phyloP scores from a whole-genome alignment of 2,888 invertebrate genomes.

The Chloromyia formosa region DNA sequence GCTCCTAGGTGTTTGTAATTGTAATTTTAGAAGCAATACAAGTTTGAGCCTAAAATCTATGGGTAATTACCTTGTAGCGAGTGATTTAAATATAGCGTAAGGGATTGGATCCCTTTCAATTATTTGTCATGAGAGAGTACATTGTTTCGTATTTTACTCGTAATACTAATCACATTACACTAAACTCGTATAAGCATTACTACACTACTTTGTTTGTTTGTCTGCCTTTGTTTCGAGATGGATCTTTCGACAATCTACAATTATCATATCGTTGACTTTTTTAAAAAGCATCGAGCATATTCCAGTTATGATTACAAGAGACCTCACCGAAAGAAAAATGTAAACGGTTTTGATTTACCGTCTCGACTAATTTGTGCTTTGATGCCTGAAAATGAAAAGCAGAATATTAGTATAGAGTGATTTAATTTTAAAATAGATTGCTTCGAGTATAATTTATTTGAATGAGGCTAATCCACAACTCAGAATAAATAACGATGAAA shows the following conservation, averaged over 20 bases:
- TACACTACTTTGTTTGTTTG: background rate
- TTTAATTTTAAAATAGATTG: too few species aligned
- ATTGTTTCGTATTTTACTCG: constrained; percentile 8
- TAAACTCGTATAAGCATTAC: background rate
- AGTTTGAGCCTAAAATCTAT: too few species aligned
- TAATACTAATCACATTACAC: background rate
- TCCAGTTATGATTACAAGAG: background rate
- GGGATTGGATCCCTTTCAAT: background rate
- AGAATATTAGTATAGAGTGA: background rate
- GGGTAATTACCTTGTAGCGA: too few species aligned
- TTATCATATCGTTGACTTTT: constrained; percentile 12
- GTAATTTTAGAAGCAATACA: too few species aligned
- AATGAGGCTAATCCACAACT: too few species aligned
- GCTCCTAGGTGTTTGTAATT: too few species aligned
- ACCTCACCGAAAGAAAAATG: constrained; percentile 59
- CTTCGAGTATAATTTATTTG: too few species aligned
- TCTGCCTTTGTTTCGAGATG: constrained; percentile 6
- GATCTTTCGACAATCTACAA: background rate
- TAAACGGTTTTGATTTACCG: constrained; percentile 60
- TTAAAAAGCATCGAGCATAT: constrained; percentile 21
- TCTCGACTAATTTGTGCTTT: constrained; percentile 61
- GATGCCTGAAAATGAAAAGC: constrained; percentile 54
- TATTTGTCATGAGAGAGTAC: constrained; percentile 22
- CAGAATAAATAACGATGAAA: too few species aligned
- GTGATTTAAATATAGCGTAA: too few species aligned